phyloP scores from a whole-genome alignment of 2,797 vertebrate species.

The Sebastes alutus region DNA sequence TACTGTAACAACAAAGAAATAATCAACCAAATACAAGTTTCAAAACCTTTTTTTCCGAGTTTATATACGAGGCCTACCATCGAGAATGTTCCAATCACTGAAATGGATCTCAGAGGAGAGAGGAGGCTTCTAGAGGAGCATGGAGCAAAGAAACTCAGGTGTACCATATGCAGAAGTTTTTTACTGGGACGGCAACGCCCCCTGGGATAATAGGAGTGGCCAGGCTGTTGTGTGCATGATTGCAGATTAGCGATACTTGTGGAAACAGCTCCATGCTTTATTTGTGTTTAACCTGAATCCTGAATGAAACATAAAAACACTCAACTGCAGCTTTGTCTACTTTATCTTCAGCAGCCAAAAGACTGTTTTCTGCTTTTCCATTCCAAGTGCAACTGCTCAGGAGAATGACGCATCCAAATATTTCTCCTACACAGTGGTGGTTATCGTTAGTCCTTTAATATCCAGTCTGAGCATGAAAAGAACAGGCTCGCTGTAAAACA shows the following conservation, averaged over 20 bases:
- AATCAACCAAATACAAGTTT: too few relatives aligned
- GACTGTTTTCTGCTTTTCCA: neutral
- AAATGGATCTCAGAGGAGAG: neutral
- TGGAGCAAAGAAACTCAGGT: neutral
- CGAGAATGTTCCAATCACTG: neutral
- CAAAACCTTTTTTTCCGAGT: too few relatives aligned
- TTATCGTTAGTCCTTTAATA: neutral
- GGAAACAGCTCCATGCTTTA: neutral
- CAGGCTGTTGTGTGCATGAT: neutral
- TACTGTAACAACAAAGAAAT: too few relatives aligned
- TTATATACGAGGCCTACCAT: too few relatives aligned
- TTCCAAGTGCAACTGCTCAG: neutral
- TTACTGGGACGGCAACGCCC: neutral
- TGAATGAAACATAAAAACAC: neutral
- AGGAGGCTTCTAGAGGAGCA: neutral
- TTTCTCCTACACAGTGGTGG: neutral
- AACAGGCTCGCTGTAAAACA: neutral
- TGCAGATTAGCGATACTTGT: neutral
- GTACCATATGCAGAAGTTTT: neutral
- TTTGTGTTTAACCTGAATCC: neutral
- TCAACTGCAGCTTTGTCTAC: neutral
- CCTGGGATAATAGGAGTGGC: neutral
- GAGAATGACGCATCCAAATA: neutral
- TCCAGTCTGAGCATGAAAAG: neutral
- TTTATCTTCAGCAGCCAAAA: neutral